A percentile compares a stretch with the other conserved stretches of the same genome.
phyloP scores from a whole-genome alignment of 2,888 invertebrate species.

The Ichneumon xanthorius region DNA sequence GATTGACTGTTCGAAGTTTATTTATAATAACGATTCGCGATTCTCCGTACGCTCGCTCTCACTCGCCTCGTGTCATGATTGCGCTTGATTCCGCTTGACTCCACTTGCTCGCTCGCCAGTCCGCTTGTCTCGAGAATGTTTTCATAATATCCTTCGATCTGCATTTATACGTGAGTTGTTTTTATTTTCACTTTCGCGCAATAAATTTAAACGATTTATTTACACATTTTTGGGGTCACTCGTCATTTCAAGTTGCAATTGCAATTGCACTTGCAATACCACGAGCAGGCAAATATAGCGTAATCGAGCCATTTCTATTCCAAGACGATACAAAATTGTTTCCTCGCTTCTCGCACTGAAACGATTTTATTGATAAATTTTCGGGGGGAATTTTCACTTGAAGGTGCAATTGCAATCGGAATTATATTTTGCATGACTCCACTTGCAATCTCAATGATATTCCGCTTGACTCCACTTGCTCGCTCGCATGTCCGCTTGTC shows the following conservation, averaged over 20 bases:
- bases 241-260: background rate
- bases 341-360: no score
- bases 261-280: no score
- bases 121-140: slow-evolving; percentile 13
- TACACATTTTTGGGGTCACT: background rate
- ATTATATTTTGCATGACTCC: background rate
- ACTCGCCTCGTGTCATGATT: slow-evolving; percentile 47
- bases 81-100: slow-evolving; percentile 65
- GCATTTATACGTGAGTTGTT: background rate
- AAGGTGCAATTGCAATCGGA: background rate
- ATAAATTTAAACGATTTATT: background rate
- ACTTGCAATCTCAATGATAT: slow-evolving; percentile 4
- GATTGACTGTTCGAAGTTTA: slow-evolving; percentile 59
- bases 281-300: background rate
- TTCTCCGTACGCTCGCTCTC: slow-evolving; percentile 12
- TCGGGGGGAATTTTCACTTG: background rate
- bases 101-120: slow-evolving; percentile 54
- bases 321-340: background rate
- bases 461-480: slow-evolving; percentile 67
- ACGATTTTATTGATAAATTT: background rate
- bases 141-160: background rate
- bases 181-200: background rate
- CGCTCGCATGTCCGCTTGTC: no score
- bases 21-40: slow-evolving; percentile 29
- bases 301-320: background rate